phyloP scores from a whole-genome alignment of 2,888 invertebrate genomes.

The Boloria selene region DNA sequence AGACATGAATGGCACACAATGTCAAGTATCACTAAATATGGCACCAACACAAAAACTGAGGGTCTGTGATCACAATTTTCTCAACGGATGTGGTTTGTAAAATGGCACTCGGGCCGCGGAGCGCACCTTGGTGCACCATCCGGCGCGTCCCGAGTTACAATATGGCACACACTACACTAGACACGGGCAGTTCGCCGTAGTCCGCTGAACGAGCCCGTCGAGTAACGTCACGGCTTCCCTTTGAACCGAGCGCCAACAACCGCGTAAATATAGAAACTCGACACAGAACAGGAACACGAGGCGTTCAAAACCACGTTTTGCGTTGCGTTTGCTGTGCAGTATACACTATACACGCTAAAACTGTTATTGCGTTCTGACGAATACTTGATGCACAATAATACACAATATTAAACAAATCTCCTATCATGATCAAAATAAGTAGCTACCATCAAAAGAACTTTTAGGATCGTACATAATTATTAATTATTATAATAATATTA shows the following conservation, averaged over 20 bases:
- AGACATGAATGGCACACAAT: constrained; percentile 46
- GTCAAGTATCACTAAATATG: constrained; percentile 42
- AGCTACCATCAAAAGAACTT: background rate
- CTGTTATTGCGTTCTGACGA: constrained; percentile 45
- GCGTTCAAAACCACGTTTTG: constrained; percentile 58
- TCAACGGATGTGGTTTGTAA: constrained; percentile 48
- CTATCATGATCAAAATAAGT: background rate
- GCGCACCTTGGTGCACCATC: constrained; percentile 45
- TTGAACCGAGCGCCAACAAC: constrained; percentile 68
- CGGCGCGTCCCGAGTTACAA: constrained; percentile 57
- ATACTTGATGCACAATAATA: constrained; percentile 11
- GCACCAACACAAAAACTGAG: constrained; percentile 55
- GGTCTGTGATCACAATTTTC: constrained; percentile 50
- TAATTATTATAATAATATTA: no score
- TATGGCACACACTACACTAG: constrained; percentile 49
- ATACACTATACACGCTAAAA: constrained; percentile 45
- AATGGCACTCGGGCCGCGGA: constrained; percentile 48
- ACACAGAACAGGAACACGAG: constrained; percentile 72
- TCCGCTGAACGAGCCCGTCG: constrained; percentile 44
- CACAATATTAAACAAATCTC: background rate
- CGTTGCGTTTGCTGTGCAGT: constrained; percentile 42
- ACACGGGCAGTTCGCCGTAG: constrained; percentile 41
- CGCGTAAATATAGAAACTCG: constrained; percentile 78
- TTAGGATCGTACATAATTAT: background rate
- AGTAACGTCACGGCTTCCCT: constrained; percentile 71